These are phyloP conservation scores for Lepus oiostolus DNA, from an alignment of 2,797 vertebrate species.

Conservation along the genomic window DNA sequence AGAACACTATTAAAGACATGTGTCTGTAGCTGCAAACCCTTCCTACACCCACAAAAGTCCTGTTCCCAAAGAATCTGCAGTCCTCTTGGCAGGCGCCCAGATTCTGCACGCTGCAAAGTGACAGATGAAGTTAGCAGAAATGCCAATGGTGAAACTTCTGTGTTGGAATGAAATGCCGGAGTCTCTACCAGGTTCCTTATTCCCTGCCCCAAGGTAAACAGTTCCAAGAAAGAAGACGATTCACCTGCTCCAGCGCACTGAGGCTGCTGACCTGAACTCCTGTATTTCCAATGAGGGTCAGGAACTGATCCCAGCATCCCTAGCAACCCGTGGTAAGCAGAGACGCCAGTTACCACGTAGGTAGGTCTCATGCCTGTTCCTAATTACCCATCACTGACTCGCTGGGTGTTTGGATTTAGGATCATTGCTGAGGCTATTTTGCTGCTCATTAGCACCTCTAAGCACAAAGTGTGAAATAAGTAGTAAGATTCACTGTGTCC, in stretches of 20 bases:
- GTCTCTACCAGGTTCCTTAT: not conserved
- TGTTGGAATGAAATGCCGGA: slow-evolving; percentile 45
- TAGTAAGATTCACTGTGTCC: not conserved
- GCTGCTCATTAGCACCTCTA: slow-evolving; percentile 50
- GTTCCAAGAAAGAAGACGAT: not conserved
- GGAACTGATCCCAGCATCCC: not conserved
- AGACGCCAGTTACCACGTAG: not conserved
- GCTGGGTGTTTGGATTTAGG: not conserved
- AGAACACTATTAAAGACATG: slow-evolving; percentile 81
- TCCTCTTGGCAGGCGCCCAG: slow-evolving; percentile 81
- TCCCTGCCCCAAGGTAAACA: not conserved
- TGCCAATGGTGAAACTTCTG: slow-evolving; percentile 81
- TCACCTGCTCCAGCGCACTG: not conserved
- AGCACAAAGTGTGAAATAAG: slow-evolving; percentile 35
- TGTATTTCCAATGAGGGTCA: not conserved
- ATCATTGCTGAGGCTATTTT: not conserved
- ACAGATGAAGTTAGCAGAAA: slow-evolving; percentile 84
- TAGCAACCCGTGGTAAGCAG: not conserved
- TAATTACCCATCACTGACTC: not conserved
- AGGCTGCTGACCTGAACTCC: not conserved
- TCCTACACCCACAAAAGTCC: slow-evolving; percentile 62
- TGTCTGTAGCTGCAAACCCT: slow-evolving; percentile 73
- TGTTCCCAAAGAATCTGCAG: slow-evolving; percentile 71
- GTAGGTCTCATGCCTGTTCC: not conserved
- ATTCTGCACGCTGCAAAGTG: slow-evolving; percentile 68